These are phyloP conservation scores for Eudemis profundana DNA, from an alignment of 2,888 invertebrate genomes.

Conservation along the genomic window DNA sequence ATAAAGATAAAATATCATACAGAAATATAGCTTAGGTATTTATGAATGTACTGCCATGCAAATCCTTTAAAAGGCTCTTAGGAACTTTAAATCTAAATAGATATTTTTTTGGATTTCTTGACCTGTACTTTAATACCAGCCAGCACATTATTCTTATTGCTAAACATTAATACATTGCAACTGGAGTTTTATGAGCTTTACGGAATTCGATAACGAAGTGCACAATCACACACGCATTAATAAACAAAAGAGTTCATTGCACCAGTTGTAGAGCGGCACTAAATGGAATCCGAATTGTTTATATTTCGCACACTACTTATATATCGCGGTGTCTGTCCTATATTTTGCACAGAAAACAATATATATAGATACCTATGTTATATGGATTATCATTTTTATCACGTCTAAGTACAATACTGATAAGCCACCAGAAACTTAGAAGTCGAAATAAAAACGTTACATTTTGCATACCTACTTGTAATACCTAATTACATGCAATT, in stretches of 20 bases:
- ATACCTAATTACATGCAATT: too few species aligned
- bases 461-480: too few species aligned
- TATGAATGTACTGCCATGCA: too few species aligned
- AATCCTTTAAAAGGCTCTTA: too few species aligned
- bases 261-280: constrained; percentile 27
- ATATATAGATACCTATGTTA: not conserved
- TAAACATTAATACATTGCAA: constrained; percentile 4
- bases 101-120: too few species aligned
- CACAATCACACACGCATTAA: constrained; percentile 19
- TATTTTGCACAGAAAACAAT: not conserved
- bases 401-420: too few species aligned
- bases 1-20: too few species aligned
- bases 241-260: constrained; percentile 42
- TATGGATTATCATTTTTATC: not conserved
- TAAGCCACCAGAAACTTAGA: too few species aligned
- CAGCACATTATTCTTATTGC: not conserved
- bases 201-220: constrained; percentile 25
- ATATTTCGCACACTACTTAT: not conserved
- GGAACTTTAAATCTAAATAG: too few species aligned
- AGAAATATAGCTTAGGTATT: too few species aligned
- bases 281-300: constrained; percentile 17
- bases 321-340: not conserved
- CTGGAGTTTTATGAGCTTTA: constrained; percentile 17
- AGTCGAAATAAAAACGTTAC: too few species aligned
- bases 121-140: too few species aligned